A percentile compares a stretch with the other conserved stretches of the same genome.
phyloP scores from a whole-genome alignment of 2,797 vertebrate genomes.

The Rhinogobio ventralis region DNA sequence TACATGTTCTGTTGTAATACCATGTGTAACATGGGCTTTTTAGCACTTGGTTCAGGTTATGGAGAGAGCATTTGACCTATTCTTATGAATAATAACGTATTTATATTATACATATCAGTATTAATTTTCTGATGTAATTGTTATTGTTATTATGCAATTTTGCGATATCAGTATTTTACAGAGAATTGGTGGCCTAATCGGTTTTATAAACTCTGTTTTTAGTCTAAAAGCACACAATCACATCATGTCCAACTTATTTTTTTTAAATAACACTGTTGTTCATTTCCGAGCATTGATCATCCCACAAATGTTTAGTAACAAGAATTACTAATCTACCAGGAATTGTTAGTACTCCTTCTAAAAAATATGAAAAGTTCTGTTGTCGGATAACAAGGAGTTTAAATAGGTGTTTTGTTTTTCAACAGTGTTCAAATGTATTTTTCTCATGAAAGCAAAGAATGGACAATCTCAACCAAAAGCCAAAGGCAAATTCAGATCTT shows the following conservation, averaged over 20 bases:
- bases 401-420: background rate
- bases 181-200: background rate
- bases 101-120: conserved; percentile 56
- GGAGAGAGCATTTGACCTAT: conserved; percentile 4
- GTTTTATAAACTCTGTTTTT: conserved; percentile 7
- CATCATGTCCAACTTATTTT: background rate
- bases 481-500: conserved; percentile 34
- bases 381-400: background rate
- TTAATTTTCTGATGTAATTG: conserved; percentile 30
- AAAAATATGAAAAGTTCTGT: background rate
- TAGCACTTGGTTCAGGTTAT: conserved; percentile 59
- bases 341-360: background rate
- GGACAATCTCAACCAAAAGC: conserved; percentile 3
- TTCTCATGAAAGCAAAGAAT: conserved; percentile 8
- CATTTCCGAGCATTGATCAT: background rate
- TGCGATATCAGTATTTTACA: conserved; percentile 28
- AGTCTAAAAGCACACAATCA: background rate
- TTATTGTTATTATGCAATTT: conserved; percentile 15
- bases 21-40: conserved; percentile 59
- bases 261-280: background rate
- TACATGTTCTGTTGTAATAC: conserved; percentile 47
- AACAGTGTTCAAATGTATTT: background rate
- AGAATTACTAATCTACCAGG: background rate
- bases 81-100: conserved; percentile 34
- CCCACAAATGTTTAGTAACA: background rate